Conservation (phyloP, 1,140 invertebrate genomes). For the Neodiprion virginianus region DNA sequence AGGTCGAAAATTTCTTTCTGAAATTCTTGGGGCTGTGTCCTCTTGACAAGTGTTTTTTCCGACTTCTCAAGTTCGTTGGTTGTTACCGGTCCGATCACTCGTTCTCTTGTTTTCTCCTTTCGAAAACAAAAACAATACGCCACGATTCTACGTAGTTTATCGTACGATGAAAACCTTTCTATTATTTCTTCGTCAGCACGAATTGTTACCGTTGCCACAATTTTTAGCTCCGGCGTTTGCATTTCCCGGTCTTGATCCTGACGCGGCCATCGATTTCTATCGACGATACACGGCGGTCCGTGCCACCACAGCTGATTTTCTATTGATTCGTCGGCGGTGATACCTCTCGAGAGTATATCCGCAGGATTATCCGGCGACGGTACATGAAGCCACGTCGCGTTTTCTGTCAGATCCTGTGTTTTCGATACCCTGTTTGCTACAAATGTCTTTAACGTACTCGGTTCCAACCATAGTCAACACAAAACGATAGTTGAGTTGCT, state of each 20-base stretch:
- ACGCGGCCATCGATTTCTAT: neutral
- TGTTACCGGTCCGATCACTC: neutral
- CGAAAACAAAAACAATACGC: conserved; percentile 14
- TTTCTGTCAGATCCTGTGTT: conserved; percentile 18
- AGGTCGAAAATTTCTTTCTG: neutral
- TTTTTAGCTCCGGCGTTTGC: neutral
- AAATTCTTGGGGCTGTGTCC: neutral
- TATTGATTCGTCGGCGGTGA: neutral
- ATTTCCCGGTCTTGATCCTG: neutral
- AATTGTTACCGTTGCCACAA: neutral
- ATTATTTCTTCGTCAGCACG: neutral
- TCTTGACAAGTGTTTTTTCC: neutral
- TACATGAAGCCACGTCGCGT: conserved; percentile 29
- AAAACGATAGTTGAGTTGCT: conserved; percentile 53
- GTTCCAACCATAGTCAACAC: conserved; percentile 44
- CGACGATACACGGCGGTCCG: neutral
- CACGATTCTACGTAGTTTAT: conserved; percentile 12
- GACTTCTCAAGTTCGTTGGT: neutral
- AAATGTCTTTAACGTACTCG: conserved; percentile 47
- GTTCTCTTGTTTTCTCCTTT: neutral
- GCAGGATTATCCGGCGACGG: conserved; percentile 32
- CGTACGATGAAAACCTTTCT: neutral
- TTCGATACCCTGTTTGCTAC: conserved; percentile 32
- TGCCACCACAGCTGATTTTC: conserved; percentile 11
- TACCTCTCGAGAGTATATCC: conserved; percentile 31